phyloP scores from a whole-genome alignment of 1,140 invertebrate genomes.

The Drosophila murphyi region DNA sequence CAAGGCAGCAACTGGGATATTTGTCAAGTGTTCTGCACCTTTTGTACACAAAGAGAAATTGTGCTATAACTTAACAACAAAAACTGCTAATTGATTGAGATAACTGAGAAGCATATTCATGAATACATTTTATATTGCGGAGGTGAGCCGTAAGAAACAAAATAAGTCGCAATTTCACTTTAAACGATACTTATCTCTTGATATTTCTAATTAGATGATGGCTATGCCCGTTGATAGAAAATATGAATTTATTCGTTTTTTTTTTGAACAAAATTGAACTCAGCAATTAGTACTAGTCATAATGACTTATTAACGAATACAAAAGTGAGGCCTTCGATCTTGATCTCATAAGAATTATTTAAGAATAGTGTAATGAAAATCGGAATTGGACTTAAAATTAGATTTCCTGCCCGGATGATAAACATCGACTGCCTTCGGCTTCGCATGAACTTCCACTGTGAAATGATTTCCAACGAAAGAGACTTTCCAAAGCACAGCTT shows the following conservation, averaged over 20 bases:
- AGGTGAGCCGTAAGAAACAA: neutral
- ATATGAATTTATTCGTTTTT: neutral
- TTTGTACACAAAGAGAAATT: conserved; percentile 53
- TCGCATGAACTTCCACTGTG: neutral
- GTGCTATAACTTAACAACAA: neutral
- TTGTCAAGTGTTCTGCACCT: conserved; percentile 38
- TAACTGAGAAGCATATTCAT: conserved; percentile 26
- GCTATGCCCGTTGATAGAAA: neutral
- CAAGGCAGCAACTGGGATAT: conserved; percentile 15
- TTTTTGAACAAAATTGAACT: too few species aligned
- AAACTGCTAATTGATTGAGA: conserved; percentile 37
- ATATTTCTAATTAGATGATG: conserved; percentile 29
- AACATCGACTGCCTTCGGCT: neutral
- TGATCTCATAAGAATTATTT: too few species aligned
- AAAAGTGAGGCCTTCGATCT: too few species aligned
- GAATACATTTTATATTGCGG: conserved; percentile 1
- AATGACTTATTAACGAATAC: too few species aligned
- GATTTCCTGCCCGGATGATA: too few species aligned
- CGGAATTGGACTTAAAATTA: too few species aligned
- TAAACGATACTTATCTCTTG: conserved; percentile 9
- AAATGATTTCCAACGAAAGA: neutral
- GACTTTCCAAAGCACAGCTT: neutral
- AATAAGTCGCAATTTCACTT: conserved; percentile 14
- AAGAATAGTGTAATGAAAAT: too few species aligned
- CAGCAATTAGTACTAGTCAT: too few species aligned